phyloP scores from a whole-genome alignment of 2,888 invertebrate species.

The Coronaproctus castanopsis region DNA sequence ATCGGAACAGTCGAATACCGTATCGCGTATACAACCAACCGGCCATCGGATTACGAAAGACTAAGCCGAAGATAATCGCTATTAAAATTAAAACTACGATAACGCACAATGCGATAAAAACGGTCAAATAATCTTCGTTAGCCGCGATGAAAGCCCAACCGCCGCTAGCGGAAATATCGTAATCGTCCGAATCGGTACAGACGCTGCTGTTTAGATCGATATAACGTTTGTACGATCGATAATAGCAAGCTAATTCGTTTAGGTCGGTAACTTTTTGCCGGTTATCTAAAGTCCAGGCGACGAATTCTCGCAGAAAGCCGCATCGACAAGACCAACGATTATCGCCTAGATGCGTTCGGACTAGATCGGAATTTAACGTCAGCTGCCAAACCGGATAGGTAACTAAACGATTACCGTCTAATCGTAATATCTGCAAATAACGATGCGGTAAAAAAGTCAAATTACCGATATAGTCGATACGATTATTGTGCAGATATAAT shows the following conservation, averaged over 20 bases:
- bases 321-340: slow-evolving; percentile 84
- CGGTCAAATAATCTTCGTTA: slow-evolving; percentile 63
- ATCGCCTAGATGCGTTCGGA: slow-evolving; percentile 48
- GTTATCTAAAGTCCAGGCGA: slow-evolving; percentile 58
- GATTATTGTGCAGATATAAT: slow-evolving; percentile 67
- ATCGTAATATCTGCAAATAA: slow-evolving; percentile 54
- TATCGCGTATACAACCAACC: slow-evolving; percentile 75
- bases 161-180: no score
- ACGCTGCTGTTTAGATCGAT: slow-evolving; percentile 66
- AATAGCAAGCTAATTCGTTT: slow-evolving; percentile 44
- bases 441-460: slow-evolving; percentile 54
- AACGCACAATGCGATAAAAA: slow-evolving; percentile 59
- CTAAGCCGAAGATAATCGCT: slow-evolving; percentile 53
- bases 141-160: slow-evolving; percentile 62
- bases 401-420: slow-evolving; percentile 66
- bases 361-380: slow-evolving; percentile 38
- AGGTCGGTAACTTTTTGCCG: slow-evolving; percentile 63
- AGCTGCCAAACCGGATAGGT: slow-evolving; percentile 56
- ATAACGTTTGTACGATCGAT: slow-evolving; percentile 28
- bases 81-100: slow-evolving; percentile 56
- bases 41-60: slow-evolving; percentile 65
- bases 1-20: slow-evolving; percentile 55
- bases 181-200: slow-evolving; percentile 69
- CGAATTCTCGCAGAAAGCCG: slow-evolving; percentile 65
- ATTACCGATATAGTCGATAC: slow-evolving; percentile 57